phyloP scores from a whole-genome alignment of 2,113 vertebrate species.

The Prionailurus bengalensis region DNA sequence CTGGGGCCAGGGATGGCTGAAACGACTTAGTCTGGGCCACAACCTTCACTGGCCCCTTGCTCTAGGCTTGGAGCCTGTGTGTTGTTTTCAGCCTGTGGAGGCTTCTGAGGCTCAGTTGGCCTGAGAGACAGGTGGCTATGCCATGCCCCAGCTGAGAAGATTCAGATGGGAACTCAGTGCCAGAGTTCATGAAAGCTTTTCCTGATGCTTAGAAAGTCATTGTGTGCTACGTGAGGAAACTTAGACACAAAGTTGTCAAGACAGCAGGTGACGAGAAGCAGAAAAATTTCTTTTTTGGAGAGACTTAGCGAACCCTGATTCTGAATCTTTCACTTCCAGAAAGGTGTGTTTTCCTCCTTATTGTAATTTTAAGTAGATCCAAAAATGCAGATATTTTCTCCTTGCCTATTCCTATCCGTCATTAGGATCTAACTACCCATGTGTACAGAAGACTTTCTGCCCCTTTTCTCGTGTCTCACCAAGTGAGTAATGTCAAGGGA shows the following conservation, averaged over 20 bases:
- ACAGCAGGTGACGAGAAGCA: background rate
- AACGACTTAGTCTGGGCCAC: fast-evolving
- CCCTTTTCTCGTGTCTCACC: background rate
- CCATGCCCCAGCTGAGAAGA: constrained; percentile 12
- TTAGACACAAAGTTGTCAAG: background rate
- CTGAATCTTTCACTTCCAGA: background rate
- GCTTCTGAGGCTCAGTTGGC: background rate
- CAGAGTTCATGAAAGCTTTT: background rate
- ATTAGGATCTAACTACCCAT: background rate
- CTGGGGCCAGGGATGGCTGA: too few relatives aligned
- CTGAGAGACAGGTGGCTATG: background rate
- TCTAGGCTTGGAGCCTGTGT: background rate
- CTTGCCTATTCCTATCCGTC: background rate
- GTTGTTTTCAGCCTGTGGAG: background rate
- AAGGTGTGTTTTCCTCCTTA: background rate
- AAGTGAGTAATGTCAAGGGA: background rate
- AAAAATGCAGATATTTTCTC: background rate
- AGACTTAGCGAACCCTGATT: background rate
- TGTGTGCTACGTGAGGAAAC: background rate
- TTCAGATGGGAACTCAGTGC: background rate
- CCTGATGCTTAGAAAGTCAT: constrained; percentile 20
- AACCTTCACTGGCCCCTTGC: background rate
- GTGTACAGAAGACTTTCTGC: background rate
- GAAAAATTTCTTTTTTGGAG: background rate
- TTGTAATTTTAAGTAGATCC: background rate